Conservation (phyloP, 2,888 invertebrate species). For the Acronicta aceris region DNA sequence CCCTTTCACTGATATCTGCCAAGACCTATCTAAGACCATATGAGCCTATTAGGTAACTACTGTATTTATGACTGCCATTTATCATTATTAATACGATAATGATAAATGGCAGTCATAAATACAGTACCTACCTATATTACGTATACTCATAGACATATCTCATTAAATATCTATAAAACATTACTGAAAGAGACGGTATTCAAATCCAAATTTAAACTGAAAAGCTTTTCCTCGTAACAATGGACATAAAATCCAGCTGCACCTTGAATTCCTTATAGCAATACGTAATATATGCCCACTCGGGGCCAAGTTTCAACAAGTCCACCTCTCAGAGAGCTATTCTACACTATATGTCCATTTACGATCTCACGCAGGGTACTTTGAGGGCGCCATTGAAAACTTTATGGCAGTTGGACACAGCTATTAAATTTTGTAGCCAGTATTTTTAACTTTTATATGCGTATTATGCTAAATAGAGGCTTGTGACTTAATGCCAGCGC, state of each 20-base stretch:
- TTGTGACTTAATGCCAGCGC: background rate
- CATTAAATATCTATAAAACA: too few species aligned
- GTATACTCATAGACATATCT: background rate
- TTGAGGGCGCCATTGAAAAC: constrained; percentile 27
- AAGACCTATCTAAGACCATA: too few species aligned
- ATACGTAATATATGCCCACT: constrained; percentile 39
- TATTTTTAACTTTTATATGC: constrained; percentile 3
- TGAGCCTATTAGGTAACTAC: too few species aligned
- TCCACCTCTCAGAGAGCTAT: constrained; percentile 31
- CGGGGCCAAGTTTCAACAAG: constrained; percentile 36
- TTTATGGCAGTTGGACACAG: constrained; percentile 13
- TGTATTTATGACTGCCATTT: too few species aligned
- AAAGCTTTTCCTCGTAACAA: constrained; percentile 22
- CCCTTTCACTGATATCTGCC: too few species aligned
- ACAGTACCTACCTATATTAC: background rate
- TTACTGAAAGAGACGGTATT: background rate
- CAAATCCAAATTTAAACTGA: constrained; percentile 12
- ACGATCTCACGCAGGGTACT: constrained; percentile 19
- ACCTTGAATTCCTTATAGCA: constrained; percentile 35
- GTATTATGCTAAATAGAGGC: background rate
- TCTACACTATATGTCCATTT: constrained; percentile 44
- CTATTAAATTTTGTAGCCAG: constrained; percentile 3
- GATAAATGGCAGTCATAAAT: too few species aligned
- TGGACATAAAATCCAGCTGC: constrained; percentile 31
- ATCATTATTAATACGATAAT: too few species aligned